phyloP scores from a whole-genome alignment of 2,113 vertebrate genomes.

The Oenanthe oenanthe region DNA sequence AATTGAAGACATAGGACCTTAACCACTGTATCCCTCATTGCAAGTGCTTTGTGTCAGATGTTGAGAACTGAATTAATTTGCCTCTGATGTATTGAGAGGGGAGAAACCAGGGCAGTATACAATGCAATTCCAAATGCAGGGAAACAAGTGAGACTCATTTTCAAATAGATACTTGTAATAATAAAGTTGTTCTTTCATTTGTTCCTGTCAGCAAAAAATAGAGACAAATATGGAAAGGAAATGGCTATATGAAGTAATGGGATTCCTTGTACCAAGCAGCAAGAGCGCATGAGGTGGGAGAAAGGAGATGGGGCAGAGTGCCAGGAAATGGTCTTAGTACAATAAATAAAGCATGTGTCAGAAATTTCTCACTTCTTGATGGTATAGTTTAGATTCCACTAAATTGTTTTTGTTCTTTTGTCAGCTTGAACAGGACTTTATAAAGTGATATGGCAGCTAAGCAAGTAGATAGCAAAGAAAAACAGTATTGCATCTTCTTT shows the following conservation, averaged over 20 bases:
- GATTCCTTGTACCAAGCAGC: background rate
- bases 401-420: background rate
- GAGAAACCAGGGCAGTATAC: background rate
- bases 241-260: background rate
- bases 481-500: background rate
- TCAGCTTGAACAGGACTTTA: background rate
- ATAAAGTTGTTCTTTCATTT: constrained; percentile 15
- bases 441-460: background rate
- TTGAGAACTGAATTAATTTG: constrained; percentile 11
- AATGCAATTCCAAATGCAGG: background rate
- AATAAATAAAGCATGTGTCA: background rate
- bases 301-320: background rate
- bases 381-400: background rate
- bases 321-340: background rate
- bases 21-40: background rate
- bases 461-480: background rate
- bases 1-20: background rate
- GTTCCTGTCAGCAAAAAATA: background rate
- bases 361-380: background rate
- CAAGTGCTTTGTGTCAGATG: background rate
- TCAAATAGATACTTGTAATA: background rate
- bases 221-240: background rate
- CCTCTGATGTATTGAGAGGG: background rate
- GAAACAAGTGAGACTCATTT: background rate
- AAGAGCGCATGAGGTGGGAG: background rate